Base-by-base conservation (phyloP, 2,888 invertebrate genomes). In the Eilema griseolum region DNA sequence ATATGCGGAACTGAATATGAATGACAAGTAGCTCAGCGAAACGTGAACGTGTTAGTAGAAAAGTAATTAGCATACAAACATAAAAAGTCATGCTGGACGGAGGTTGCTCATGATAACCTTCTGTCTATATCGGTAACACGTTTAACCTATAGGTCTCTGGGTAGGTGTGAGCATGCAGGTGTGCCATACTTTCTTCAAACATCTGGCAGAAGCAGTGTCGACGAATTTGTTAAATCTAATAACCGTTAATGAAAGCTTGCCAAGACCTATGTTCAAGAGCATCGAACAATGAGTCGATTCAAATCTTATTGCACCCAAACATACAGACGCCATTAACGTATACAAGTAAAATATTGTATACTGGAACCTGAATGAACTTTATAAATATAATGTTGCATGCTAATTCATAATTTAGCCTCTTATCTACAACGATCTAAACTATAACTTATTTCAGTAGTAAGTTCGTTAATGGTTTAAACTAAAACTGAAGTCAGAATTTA, bases 71-170 rank as follows among this genome's bases (percentile, higher is more conserved):
- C 81, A 80, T 83, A 76, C 76, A 75, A 82, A 85, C 80, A 84
- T 79, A 81, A 87, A 88, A 86, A 86, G 84, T 83, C 83, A 84
- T 76, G 66, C 70, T 82, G 76, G 73, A 74, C 79, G 85, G 85
- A 89, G 88, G 90, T 88, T 87, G 83, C 76, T 74, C 82, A 81
- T 68, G 84, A 82, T 86, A 89, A 87, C 92, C 92, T 92, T 91
- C 89, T 85, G 83, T 84, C 86, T 88, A 89, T 89, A 89, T 91
- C 80, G 75, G 86, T 86, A 88, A 90, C 88, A 83, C 59, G 88
- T 90, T 37, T 89, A 85, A 90, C 89, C 88, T 90, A 90, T 86
- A 79, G 82, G 31, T 31, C 8, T 77, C 74, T 80, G 78, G 69
- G 78, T 84, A 83, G 86, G 85, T 86, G 83, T 81, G 77, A 80